Evolutionary conservation across 2,113 vertebrate species (phyloP).

Genomic region (Cyanoderma ruficeps): DNA sequence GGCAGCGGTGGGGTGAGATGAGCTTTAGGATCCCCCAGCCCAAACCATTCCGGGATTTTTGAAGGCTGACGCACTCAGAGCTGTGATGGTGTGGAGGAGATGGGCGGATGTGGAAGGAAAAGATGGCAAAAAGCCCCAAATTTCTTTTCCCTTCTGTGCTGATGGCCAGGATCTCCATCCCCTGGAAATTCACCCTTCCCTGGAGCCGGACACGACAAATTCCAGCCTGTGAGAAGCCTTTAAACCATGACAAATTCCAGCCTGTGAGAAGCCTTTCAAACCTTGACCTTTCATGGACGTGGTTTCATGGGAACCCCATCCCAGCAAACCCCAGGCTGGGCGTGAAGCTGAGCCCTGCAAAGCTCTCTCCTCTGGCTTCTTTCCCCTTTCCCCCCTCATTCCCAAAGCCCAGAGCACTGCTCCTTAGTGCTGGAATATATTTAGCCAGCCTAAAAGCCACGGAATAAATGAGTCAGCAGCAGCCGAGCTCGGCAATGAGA

Average conservation of each 20-base stretch:
- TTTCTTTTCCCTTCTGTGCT: background rate
- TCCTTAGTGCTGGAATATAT: background rate
- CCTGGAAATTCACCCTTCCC: background rate
- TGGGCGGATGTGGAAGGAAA: background rate
- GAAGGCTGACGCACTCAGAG: background rate
- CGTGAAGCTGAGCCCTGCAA: background rate
- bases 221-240: background rate
- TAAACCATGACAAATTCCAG: background rate
- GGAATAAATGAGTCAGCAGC: slow-evolving; percentile 22
- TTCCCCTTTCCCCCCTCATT: background rate
- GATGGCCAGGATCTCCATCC: background rate
- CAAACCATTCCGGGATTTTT: too few species aligned
- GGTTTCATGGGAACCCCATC: background rate
- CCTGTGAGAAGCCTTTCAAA: background rate
- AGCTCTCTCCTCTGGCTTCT: background rate
- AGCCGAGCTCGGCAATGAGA: background rate
- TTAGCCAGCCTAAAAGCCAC: background rate
- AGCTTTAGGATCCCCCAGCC: too few species aligned
- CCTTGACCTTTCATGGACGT: background rate
- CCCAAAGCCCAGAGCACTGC: background rate
- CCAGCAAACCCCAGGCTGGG: background rate
- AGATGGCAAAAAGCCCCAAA: background rate
- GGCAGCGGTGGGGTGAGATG: too few species aligned
- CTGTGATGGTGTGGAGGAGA: background rate
- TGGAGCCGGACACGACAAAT: background rate